Evolutionary conservation across 2,113 vertebrate genomes (phyloP), one percentile per base, ranked within the genome.

Genomic region (Hippoglossus stenolepis): DNA sequence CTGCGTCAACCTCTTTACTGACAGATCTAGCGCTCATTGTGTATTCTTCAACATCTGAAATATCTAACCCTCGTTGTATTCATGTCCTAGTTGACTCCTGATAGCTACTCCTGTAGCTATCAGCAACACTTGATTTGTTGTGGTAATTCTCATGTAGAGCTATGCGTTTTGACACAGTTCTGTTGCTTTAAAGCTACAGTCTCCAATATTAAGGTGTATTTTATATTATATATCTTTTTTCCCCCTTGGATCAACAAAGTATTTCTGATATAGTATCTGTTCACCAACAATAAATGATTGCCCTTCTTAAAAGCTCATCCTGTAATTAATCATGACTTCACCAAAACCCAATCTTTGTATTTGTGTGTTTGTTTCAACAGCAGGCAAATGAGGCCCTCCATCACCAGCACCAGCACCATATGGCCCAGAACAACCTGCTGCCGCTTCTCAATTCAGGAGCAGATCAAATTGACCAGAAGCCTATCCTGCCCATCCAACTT

Each of bases 381-480:
- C 95, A 99, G 97, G 97, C 97, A 84, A 97, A 98, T 68, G 98
- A 99, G 95, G 96, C 97, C 91, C 97, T 97, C 78, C 98, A 99
- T 93, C 98, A 99, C 94, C 98, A 99, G 94, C 98, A 99, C 93
- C 98, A 98, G 94, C 98, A 99, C 93, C 98, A 98, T 91, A 96
- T 97, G 95, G 96, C 96, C 84, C 97, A 97, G 88, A 99, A 97
- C 94, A 99, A 96, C 91, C 94, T 99, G 91, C 95, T 99, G 92
- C 98, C 97, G 43, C 97, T 99, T 87, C 95, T 98, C 77, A 98
- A 97, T 90, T 95, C 97, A 73, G 95, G 96, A 85, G 92, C 94
- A 61, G 98, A 99, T 91, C 97, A 95, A 65, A 92, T 95, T 26
- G 98, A 99, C 94, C 97, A 99, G 95, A 99, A 98, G 93, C 98